A percentile compares a stretch with the other conserved stretches of the same genome.
Evolutionary conservation across 2,113 vertebrate genomes (phyloP).

Genomic region (Melanotaenia duboulayi): DNA sequence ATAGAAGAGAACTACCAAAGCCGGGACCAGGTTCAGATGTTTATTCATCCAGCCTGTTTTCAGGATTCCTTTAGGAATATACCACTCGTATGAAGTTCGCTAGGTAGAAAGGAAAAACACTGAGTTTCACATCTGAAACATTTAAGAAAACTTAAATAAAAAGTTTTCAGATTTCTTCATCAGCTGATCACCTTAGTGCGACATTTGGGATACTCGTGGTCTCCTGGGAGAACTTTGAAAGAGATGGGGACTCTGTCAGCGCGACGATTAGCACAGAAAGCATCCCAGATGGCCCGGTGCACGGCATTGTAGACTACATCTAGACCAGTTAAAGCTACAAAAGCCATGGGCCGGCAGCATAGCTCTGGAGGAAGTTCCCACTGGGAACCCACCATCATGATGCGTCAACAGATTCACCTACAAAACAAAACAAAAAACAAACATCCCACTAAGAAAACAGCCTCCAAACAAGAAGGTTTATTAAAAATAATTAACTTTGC

Average conservation of each 20-base stretch:
- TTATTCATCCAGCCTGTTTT: conserved; percentile 99
- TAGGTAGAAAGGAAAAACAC: conserved; percentile 52
- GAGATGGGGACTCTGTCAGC: conserved; percentile 97
- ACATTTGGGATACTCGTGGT: conserved; percentile 98
- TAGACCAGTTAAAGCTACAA: conserved; percentile 94
- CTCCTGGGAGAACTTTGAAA: conserved; percentile 96
- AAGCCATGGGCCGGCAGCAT: conserved; percentile 97
- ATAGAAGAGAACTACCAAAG: conserved; percentile 96
- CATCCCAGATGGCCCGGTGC: conserved; percentile 97
- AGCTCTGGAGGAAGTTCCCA: conserved; percentile 98
- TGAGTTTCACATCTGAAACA: too few relatives aligned
- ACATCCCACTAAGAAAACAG: not conserved
- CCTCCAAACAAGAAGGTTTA: too few relatives aligned
- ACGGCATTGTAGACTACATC: conserved; percentile 96
- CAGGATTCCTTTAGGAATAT: conserved; percentile 98
- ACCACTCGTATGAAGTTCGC: conserved; percentile 98
- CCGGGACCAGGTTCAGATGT: conserved; percentile 95
- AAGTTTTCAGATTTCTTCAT: not conserved
- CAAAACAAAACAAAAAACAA: not conserved
- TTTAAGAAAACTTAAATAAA: too few relatives aligned
- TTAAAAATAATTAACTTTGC: not conserved
- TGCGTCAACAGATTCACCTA: conserved; percentile 61
- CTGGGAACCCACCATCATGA: conserved; percentile 78
- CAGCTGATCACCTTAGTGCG: conserved; percentile 89
- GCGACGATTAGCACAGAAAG: conserved; percentile 95